phyloP scores from a whole-genome alignment of 2,797 vertebrate species.

The Falco peregrinus region DNA sequence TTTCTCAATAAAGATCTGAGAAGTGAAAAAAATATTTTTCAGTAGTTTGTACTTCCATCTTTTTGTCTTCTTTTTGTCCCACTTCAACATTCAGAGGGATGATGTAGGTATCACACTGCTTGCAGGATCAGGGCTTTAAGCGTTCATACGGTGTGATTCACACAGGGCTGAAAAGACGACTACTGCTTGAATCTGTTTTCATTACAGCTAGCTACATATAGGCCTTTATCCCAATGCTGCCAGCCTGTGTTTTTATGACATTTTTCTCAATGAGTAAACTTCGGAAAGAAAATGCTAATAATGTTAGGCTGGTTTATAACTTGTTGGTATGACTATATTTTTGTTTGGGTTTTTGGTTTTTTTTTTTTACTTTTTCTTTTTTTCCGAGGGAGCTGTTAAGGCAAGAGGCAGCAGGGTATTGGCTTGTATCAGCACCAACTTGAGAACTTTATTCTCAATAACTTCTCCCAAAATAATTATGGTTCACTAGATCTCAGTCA shows the following conservation, averaged over 20 bases:
- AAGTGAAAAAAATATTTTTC: neutral
- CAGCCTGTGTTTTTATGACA: neutral
- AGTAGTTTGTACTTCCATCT: neutral
- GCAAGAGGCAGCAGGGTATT: neutral
- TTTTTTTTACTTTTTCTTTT: neutral
- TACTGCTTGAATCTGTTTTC: neutral
- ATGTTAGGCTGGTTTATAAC: neutral
- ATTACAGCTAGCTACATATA: neutral
- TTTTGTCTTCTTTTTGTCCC: neutral
- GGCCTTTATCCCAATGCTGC: neutral
- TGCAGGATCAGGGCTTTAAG: neutral
- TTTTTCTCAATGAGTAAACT: neutral
- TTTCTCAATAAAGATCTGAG: neutral
- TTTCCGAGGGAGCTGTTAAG: neutral
- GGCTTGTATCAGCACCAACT: neutral
- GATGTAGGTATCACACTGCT: neutral
- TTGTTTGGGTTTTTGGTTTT: no score
- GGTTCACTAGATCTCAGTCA: neutral
- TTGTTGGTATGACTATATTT: neutral
- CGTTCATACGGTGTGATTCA: neutral
- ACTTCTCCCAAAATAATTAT: neutral
- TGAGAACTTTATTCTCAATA: neutral
- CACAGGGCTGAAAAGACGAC: neutral
- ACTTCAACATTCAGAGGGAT: neutral
- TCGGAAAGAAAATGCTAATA: neutral